Percentiles rank a stretch among this genome's conserved stretches.
phyloP scores from a whole-genome alignment of 2,113 vertebrate species.

The Girardinichthys multiradiatus region DNA sequence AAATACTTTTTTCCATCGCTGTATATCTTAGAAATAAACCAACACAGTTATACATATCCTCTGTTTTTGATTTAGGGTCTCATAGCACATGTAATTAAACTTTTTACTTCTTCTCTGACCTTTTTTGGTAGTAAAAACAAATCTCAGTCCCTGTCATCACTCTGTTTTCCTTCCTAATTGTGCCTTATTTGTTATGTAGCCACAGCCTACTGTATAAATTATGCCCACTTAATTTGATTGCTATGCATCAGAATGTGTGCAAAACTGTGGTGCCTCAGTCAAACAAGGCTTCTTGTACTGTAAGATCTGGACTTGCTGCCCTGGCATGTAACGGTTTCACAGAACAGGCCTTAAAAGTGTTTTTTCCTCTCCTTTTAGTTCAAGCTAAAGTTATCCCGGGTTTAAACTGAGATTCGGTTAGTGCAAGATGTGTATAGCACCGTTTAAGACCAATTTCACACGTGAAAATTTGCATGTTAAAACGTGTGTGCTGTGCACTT shows the following conservation, averaged over 20 bases:
- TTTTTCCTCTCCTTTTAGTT: neutral
- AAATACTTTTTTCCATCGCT: neutral
- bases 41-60: neutral
- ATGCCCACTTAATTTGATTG: conserved; percentile 54
- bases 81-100: neutral
- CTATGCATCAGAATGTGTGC: conserved; percentile 47
- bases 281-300: conserved; percentile 51
- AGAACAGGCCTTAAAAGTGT: conserved; percentile 23
- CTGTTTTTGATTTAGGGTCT: neutral
- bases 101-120: no score
- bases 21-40: neutral
- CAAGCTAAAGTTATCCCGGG: neutral
- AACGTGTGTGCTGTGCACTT: conserved; percentile 2
- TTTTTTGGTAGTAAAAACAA: neutral
- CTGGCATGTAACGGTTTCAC: conserved; percentile 62
- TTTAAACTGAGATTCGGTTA: neutral
- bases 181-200: conserved; percentile 39
- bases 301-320: conserved; percentile 41
- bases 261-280: conserved; percentile 39
- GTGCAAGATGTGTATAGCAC: neutral
- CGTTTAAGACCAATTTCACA: neutral
- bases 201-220: conserved; percentile 50
- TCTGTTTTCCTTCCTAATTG: conserved; percentile 24
- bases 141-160: neutral
- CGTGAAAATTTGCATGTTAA: conserved; percentile 1